phyloP scores from a whole-genome alignment of 2,888 invertebrate species.

The Rhogogaster chlorosoma region DNA sequence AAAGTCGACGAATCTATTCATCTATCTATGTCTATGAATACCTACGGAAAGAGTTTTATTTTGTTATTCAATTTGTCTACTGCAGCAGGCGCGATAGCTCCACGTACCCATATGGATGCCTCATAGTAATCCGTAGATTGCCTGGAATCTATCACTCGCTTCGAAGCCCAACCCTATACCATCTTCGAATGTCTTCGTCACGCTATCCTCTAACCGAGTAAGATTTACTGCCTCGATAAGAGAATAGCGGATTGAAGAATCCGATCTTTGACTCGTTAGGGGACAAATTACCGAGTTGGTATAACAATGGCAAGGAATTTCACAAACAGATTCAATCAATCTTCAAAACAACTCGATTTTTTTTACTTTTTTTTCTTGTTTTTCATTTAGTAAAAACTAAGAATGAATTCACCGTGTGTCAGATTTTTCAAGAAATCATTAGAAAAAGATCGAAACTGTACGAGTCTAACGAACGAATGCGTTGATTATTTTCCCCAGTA shows the following conservation, averaged over 20 bases:
- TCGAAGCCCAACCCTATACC: constrained; percentile 10
- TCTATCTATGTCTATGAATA: background rate
- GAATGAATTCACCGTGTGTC: background rate
- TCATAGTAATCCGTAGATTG: constrained; percentile 4
- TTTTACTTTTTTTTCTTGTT: background rate
- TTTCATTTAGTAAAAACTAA: background rate
- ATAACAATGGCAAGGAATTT: constrained; percentile 11
- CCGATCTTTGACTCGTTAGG: constrained; percentile 30
- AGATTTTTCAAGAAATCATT: background rate
- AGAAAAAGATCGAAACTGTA: background rate
- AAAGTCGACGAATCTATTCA: background rate
- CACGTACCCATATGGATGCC: background rate
- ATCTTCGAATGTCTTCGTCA: constrained; percentile 30
- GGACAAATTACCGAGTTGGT: constrained; percentile 11
- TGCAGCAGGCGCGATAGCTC: background rate
- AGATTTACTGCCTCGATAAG: constrained; percentile 19
- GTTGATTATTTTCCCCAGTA: no score
- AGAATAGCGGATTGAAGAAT: constrained; percentile 30
- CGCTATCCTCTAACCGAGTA: constrained; percentile 13
- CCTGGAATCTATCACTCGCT: constrained; percentile 18
- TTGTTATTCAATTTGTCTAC: constrained; percentile 1
- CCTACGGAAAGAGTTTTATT: background rate
- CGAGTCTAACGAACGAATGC: no score
- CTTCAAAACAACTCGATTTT: background rate
- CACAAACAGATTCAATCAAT: background rate